phyloP scores from a whole-genome alignment of 2,113 vertebrate genomes.

The Cyanoderma ruficeps region DNA sequence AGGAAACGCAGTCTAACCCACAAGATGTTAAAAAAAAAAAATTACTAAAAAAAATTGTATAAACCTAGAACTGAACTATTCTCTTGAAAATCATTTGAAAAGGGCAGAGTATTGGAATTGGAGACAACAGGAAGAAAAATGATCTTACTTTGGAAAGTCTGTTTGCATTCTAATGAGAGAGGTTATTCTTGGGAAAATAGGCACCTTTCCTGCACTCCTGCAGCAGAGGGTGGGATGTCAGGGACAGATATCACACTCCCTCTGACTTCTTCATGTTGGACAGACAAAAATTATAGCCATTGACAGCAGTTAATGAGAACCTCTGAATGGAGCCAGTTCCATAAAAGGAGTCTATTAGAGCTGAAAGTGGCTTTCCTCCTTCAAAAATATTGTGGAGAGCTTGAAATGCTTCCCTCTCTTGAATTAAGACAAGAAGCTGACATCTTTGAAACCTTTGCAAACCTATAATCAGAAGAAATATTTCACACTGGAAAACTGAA shows the following conservation, averaged over 20 bases:
- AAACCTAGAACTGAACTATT: slow-evolving; percentile 45
- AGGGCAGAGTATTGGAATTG: slow-evolving; percentile 79
- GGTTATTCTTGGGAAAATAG: slow-evolving; percentile 69
- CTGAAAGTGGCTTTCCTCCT: background rate
- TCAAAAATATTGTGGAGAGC: background rate
- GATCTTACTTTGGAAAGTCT: slow-evolving; percentile 69
- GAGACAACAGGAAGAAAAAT: slow-evolving; percentile 81
- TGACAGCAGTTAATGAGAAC: slow-evolving; percentile 20
- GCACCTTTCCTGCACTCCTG: slow-evolving; percentile 2
- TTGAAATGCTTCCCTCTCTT: slow-evolving; percentile 4
- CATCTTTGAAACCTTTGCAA: slow-evolving; percentile 44
- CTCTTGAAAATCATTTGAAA: slow-evolving; percentile 73
- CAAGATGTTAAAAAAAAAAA: slow-evolving; percentile 21
- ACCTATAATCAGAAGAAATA: slow-evolving; percentile 26
- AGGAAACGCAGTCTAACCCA: slow-evolving; percentile 49
- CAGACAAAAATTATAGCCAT: slow-evolving; percentile 33
- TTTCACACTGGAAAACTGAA: background rate
- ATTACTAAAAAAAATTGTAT: background rate
- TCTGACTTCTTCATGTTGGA: background rate
- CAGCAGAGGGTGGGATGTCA: slow-evolving; percentile 12
- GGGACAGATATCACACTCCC: background rate
- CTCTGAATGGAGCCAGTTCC: background rate
- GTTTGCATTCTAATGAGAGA: slow-evolving; percentile 74
- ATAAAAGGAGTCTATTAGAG: slow-evolving; percentile 1
- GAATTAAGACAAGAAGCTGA: slow-evolving; percentile 29